Conservation (phyloP, 2,113 vertebrate species). For the Pardalotus punctatus region DNA sequence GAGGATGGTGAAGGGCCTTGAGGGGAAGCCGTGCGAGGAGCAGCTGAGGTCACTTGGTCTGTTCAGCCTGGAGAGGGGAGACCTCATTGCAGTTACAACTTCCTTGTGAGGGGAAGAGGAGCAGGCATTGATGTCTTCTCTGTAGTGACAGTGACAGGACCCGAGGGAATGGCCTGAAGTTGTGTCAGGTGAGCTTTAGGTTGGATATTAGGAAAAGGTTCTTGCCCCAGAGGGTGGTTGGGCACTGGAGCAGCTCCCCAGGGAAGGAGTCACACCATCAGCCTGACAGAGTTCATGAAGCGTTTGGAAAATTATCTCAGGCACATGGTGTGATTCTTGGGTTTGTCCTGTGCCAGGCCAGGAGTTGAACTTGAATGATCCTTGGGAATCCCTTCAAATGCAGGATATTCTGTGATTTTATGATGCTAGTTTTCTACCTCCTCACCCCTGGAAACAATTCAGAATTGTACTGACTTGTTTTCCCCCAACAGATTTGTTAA, state of each 20-base stretch:
- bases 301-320: neutral
- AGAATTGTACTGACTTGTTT: neutral
- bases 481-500: neutral
- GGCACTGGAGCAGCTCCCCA: neutral
- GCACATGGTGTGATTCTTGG: neutral
- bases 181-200: neutral
- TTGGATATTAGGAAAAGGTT: neutral
- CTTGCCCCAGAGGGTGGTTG: neutral
- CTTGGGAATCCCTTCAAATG: neutral
- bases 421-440: neutral
- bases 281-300: neutral
- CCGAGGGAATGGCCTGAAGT: neutral
- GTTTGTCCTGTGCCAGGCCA: neutral
- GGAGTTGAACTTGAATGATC: neutral
- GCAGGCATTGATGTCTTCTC: neutral
- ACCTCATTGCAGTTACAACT: neutral
- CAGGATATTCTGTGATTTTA: neutral
- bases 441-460: neutral
- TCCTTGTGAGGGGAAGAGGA: neutral
- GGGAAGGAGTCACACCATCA: neutral
- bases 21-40: fast-evolving
- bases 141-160: neutral
- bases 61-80: neutral
- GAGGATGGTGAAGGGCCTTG: too few species aligned
- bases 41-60: fast-evolving